Conservation (phyloP, 2,113 vertebrate species). For the Drymodes brunneopygia region DNA sequence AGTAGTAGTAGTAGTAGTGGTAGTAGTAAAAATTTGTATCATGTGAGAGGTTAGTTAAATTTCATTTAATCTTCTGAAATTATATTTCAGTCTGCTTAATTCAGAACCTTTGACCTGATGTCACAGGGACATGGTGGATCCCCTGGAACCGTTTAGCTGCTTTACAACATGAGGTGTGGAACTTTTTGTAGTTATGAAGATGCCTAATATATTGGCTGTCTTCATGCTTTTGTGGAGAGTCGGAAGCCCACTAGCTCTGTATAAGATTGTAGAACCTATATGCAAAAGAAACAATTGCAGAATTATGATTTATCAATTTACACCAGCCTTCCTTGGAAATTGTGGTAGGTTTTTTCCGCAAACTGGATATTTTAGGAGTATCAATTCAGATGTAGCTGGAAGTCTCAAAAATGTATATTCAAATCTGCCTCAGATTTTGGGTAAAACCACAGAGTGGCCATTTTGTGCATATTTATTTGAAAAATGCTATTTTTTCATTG, state of each 20-base stretch:
- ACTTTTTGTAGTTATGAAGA: neutral
- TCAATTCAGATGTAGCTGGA: slow-evolving; percentile 42
- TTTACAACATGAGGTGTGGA: neutral
- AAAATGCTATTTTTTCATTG: slow-evolving; percentile 16
- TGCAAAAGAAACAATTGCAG: neutral
- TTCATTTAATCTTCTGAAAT: neutral
- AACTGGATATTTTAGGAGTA: slow-evolving; percentile 14
- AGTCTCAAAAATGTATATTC: slow-evolving; percentile 47
- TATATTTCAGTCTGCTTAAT: neutral
- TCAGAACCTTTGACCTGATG: neutral
- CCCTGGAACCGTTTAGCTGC: neutral
- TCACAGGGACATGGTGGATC: neutral
- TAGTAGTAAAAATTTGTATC: neutral
- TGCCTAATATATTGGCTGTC: neutral
- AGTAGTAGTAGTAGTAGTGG: neutral
- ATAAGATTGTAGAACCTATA: neutral
- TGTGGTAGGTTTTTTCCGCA: neutral
- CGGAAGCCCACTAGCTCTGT: neutral
- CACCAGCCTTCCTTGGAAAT: neutral
- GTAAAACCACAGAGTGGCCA: neutral
- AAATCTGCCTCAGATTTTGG: slow-evolving; percentile 19
- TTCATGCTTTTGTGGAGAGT: neutral
- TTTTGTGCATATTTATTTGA: slow-evolving; percentile 23
- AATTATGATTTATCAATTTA: neutral
- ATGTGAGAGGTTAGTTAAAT: neutral